Conservation (phyloP, 2,888 invertebrate species). For the Drosophila cracens region DNA sequence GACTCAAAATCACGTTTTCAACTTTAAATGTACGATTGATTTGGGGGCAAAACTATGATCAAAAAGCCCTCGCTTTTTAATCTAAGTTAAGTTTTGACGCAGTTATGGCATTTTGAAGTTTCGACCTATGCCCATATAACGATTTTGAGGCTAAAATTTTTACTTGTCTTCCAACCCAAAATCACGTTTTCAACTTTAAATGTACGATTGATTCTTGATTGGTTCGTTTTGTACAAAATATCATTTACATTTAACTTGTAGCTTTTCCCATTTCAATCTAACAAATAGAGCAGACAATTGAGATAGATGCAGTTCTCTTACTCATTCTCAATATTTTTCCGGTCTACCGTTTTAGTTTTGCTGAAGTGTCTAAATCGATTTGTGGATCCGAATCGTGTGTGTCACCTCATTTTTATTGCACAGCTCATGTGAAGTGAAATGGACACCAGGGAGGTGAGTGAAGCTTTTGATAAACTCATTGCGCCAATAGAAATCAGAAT, state of each 20-base stretch:
- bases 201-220: not conserved
- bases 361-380: slow-evolving; percentile 23
- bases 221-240: not conserved
- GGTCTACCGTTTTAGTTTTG: not conserved
- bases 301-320: not conserved
- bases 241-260: not conserved
- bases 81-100: too few species aligned
- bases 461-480: slow-evolving; percentile 12
- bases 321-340: slow-evolving; percentile 1
- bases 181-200: not conserved
- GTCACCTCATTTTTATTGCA: slow-evolving; percentile 38
- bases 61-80: too few species aligned
- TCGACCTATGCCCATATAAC: too few species aligned
- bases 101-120: too few species aligned
- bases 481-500: slow-evolving; percentile 16
- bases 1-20: too few species aligned
- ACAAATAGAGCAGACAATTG: not conserved
- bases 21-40: too few species aligned
- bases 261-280: not conserved
- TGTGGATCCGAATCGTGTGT: slow-evolving; percentile 22
- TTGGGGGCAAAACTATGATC: too few species aligned
- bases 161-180: too few species aligned
- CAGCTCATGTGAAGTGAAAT: slow-evolving; percentile 21
- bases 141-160: too few species aligned
- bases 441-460: slow-evolving; percentile 1